Evolutionary conservation across 2,113 vertebrate species (phyloP), one percentile per base, ranked within the genome.

Genomic region (Gasterosteus aculeatus): DNA sequence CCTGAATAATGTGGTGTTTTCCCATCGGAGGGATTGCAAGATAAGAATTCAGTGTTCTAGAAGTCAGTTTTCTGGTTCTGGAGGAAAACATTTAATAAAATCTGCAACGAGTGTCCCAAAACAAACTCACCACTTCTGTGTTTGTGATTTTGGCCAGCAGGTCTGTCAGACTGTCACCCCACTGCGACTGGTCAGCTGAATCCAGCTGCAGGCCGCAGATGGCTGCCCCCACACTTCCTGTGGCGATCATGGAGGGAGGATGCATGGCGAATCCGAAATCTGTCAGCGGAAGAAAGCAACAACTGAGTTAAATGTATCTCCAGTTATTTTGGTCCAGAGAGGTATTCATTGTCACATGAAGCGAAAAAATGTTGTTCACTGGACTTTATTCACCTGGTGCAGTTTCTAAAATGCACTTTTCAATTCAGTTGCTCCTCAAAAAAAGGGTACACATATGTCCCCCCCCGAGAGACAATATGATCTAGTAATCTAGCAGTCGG

Each of bases 181-280:
- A 95, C 89, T 95, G 93, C 0, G 92, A 91, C 75, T 92, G 95
- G 88, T 96, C 95, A 0, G 92, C 93, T 5, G 95, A 95, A 73
- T 96, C 95, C 26, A 97, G 94, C 95, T 97, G 96, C 14, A 99
- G 95, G 88, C 97, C 97, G 29, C 97, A 97, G 89, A 98, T 96
- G 59, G 97, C 98, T 10, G 97, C 97, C 46, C 96, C 97, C 87
- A 99, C 96, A 10, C 97, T 98, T 91, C 96, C 97, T 74, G 96
- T 97, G 87, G 97, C 97, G 33, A 99, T 98, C 98, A 99, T 98
- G 66, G 98, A 99, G 0, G 98, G 98, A 41, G 97, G 96, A 87
- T 96, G 97, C 96, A 98, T 96, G 92, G 96, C 95, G 46, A 99
- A 99, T 89, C 95, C 95, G 88, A 98, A 98, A 93, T 99, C 98